phyloP scores from a whole-genome alignment of 2,113 vertebrate genomes.

The Odocoileus hemionus region DNA sequence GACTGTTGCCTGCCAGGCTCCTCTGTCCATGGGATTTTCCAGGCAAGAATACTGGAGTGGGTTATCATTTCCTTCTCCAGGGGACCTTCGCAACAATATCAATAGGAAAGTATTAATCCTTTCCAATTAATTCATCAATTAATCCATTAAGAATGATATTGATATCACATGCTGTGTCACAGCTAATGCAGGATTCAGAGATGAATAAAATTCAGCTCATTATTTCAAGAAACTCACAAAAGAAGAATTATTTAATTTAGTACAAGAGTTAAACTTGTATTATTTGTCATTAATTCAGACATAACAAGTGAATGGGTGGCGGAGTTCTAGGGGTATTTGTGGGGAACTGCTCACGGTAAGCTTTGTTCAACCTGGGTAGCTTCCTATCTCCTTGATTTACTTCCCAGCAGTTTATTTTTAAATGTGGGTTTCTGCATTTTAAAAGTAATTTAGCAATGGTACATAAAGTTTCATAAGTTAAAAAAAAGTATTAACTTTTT shows the following conservation, averaged over 20 bases:
- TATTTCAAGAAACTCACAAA: not conserved
- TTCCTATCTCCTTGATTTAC: not conserved
- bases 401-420: not conserved
- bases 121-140: not conserved
- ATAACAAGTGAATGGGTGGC: not conserved
- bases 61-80: not conserved
- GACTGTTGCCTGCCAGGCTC: not conserved
- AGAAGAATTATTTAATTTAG: not conserved
- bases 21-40: not conserved
- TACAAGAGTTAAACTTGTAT: not conserved
- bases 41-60: not conserved
- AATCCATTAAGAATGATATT: not conserved
- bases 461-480: not conserved
- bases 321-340: too few relatives aligned
- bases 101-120: not conserved
- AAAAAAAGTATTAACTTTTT: not conserved
- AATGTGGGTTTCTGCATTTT: not conserved
- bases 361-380: not conserved
- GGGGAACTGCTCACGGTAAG: accelerated
- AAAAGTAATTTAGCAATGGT: not conserved
- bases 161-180: not conserved
- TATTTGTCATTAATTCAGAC: not conserved
- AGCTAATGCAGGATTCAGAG: not conserved
- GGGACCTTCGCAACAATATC: not conserved
- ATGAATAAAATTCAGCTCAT: not conserved